These are phyloP conservation scores for Chlorops oryzae DNA, from an alignment of 1,140 invertebrate genomes.

Conservation along the genomic window DNA sequence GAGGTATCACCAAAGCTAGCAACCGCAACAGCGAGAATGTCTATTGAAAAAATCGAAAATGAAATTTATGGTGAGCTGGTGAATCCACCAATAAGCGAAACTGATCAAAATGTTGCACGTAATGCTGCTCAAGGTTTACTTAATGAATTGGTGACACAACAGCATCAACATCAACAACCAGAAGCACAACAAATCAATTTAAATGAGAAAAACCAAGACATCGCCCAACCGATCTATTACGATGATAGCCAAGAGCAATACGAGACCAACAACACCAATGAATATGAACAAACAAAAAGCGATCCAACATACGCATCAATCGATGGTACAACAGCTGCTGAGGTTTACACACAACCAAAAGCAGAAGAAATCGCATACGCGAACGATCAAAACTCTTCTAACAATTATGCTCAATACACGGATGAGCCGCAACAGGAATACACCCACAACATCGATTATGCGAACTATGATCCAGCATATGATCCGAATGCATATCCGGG, in stretches of 20 bases:
- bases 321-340: background rate
- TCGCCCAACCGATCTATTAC: background rate
- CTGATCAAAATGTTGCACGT: background rate
- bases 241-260: background rate
- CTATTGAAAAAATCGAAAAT: constrained; percentile 47
- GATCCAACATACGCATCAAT: background rate
- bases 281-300: background rate
- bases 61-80: constrained; percentile 45
- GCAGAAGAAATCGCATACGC: background rate
- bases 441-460: constrained; percentile 18
- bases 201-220: background rate
- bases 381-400: constrained; percentile 3
- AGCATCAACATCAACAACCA: background rate
- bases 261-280: background rate
- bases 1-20: too few species aligned
- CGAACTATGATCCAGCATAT: constrained; percentile 32
- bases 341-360: background rate
- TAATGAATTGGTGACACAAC: constrained; percentile 26
- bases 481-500: constrained; percentile 43
- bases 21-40: constrained; percentile 25
- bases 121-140: constrained; percentile 26
- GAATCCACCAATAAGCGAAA: constrained; percentile 16
- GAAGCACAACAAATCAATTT: background rate
- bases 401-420: too few species aligned
- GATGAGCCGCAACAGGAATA: constrained; percentile 5